phyloP scores from a whole-genome alignment of 2,797 vertebrate genomes.

The Betta splendens region DNA sequence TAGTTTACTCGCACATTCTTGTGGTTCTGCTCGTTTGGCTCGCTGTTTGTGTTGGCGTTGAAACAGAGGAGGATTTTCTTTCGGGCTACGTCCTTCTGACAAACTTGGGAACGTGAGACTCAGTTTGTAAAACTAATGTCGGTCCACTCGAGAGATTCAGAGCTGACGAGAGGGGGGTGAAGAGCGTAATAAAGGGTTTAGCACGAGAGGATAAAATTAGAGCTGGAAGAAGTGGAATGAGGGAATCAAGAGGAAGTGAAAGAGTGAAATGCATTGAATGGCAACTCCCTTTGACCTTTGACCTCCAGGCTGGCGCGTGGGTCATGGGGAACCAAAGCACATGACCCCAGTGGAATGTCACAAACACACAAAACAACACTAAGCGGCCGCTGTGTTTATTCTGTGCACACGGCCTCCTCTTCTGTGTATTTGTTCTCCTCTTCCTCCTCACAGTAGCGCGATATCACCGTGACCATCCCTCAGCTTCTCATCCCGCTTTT shows the following conservation, averaged over 20 bases:
- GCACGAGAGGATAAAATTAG: conserved; percentile 13
- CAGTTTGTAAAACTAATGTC: conserved; percentile 51
- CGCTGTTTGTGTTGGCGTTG: conserved; percentile 63
- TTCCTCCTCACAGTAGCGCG: conserved; percentile 17
- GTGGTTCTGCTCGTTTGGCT: conserved; percentile 50
- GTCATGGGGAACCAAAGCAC: conserved; percentile 46
- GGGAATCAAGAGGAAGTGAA: conserved; percentile 33
- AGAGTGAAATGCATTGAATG: conserved; percentile 45
- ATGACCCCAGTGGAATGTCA: conserved; percentile 61
- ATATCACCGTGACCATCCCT: conserved; percentile 52
- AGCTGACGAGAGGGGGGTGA: conserved; percentile 13
- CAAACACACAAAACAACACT: conserved; percentile 24
- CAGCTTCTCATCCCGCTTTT: conserved; percentile 54
- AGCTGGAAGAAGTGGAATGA: conserved; percentile 28
- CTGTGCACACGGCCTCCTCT: conserved; percentile 41
- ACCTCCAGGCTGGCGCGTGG: conserved; percentile 45
- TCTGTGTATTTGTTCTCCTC: too few relatives aligned
- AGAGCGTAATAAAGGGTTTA: neutral
- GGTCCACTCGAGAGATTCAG: conserved; percentile 35
- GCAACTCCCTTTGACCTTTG: conserved; percentile 62
- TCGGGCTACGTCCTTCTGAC: conserved; percentile 41
- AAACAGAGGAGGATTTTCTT: conserved; percentile 43
- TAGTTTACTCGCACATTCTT: conserved; percentile 60
- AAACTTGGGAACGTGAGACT: conserved; percentile 46
- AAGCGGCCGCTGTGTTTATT: conserved; percentile 8